Evolutionary conservation across 2,797 vertebrate species (phyloP).

Genomic region (Tangara arthus): DNA sequence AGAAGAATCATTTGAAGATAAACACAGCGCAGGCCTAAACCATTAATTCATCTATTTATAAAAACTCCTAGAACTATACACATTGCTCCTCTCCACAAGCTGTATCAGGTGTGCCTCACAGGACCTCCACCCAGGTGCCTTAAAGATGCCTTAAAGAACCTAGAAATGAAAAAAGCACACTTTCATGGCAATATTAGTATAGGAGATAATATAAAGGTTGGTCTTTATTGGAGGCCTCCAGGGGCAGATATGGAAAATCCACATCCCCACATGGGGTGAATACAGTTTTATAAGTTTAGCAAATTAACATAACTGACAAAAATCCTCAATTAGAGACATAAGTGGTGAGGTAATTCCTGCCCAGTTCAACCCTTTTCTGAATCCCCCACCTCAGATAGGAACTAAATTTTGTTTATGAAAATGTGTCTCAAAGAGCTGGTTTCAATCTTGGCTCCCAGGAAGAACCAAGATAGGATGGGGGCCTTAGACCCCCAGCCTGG

Average conservation of each 20-base stretch:
- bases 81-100: not conserved
- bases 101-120: not conserved
- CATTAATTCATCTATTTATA: not conserved
- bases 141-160: not conserved
- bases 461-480: not conserved
- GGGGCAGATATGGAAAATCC: not conserved
- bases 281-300: not conserved
- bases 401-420: not conserved
- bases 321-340: not conserved
- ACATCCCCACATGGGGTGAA: fast-evolving
- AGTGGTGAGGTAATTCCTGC: not conserved
- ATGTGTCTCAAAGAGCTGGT: not conserved
- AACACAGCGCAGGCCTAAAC: not conserved
- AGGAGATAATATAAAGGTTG: not conserved
- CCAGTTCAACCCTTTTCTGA: not conserved
- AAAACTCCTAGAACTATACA: not conserved
- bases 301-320: not conserved
- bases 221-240: not conserved
- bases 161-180: not conserved
- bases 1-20: not conserved
- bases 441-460: not conserved
- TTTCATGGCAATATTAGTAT: not conserved
- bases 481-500: not conserved
- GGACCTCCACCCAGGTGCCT: too few relatives aligned
- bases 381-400: not conserved